These are phyloP conservation scores for Aspiorhynchus laticeps DNA, from an alignment of 2,113 vertebrate species.

Conservation along the genomic window DNA sequence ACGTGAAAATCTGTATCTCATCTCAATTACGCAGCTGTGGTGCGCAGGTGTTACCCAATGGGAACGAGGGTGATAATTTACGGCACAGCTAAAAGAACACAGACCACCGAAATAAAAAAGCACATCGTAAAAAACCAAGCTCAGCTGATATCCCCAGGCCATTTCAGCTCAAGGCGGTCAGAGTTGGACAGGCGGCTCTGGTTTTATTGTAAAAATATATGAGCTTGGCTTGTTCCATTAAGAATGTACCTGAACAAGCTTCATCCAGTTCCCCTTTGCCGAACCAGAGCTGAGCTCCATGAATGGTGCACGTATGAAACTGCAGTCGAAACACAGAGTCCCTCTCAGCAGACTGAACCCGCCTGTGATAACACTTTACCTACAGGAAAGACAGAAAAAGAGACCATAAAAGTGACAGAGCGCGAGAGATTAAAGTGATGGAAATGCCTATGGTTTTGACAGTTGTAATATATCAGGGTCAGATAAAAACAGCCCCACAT, in stretches of 20 bases:
- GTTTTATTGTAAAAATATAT: background rate
- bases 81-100: constrained; percentile 18
- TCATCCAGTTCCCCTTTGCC: constrained; percentile 89
- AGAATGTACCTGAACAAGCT: constrained; percentile 79
- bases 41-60: constrained; percentile 35
- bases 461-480: constrained; percentile 1
- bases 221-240: constrained; percentile 1
- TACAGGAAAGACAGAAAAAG: constrained; percentile 64
- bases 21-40: constrained; percentile 44
- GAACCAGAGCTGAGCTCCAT: constrained; percentile 85
- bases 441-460: constrained; percentile 24
- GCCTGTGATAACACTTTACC: constrained; percentile 91
- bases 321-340: constrained; percentile 86
- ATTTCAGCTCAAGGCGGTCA: constrained; percentile 11
- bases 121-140: constrained; percentile 19
- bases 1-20: constrained; percentile 27
- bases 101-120: constrained; percentile 1
- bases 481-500: constrained; percentile 53
- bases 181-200: constrained; percentile 1
- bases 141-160: constrained; percentile 14
- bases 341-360: constrained; percentile 78
- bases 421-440: background rate
- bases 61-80: constrained; percentile 3
- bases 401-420: background rate
- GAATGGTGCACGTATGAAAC: constrained; percentile 92